A percentile compares a stretch with the other conserved stretches of the same genome.
Evolutionary conservation across 2,113 vertebrate species (phyloP).

Genomic region (Gymnobelideus leadbeateri): DNA sequence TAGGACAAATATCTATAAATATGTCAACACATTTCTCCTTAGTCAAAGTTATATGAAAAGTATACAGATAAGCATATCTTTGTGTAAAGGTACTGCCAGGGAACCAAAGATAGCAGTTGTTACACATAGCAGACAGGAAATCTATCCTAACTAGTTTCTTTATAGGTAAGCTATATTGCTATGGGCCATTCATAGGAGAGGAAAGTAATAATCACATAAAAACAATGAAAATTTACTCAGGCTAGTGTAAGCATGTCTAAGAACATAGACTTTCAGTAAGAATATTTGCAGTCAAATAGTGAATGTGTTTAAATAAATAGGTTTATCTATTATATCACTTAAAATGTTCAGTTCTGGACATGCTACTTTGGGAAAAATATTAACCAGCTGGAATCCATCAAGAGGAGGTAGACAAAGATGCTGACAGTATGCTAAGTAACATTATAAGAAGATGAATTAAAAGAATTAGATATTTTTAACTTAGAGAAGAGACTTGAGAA

Average conservation of each 20-base stretch:
- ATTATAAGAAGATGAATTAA: background rate
- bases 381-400: background rate
- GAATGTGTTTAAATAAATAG: background rate
- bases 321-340: background rate
- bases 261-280: background rate
- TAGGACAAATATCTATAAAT: background rate
- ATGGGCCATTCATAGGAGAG: background rate
- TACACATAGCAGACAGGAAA: background rate
- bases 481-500: background rate
- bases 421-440: background rate
- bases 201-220: background rate
- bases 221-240: background rate
- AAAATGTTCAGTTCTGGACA: background rate
- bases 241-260: background rate
- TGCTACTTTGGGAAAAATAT: background rate
- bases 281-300: background rate
- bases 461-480: background rate
- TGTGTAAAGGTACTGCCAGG: background rate
- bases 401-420: background rate
- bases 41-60: background rate
- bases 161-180: background rate
- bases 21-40: background rate
- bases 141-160: background rate
- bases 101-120: background rate
- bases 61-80: background rate